These are phyloP conservation scores for Contarinia nasturtii DNA, from an alignment of 1,140 invertebrate species.

Conservation along the genomic window DNA sequence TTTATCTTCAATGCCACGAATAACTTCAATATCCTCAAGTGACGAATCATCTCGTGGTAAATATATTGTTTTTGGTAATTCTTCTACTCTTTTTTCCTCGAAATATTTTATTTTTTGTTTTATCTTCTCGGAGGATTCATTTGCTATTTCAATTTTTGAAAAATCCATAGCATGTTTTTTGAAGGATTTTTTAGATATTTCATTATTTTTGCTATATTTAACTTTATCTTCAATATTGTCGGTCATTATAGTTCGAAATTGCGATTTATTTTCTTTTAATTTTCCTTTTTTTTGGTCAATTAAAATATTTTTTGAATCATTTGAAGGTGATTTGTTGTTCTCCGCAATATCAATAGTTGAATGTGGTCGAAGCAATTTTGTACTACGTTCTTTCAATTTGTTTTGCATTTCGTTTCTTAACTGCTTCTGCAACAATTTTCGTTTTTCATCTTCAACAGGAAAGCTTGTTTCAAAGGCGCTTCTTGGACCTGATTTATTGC, in stretches of 20 bases:
- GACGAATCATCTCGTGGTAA: slow-evolving; percentile 31
- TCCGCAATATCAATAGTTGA: slow-evolving; percentile 44
- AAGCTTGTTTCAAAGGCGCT: slow-evolving; percentile 8
- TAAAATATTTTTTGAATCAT: too few species aligned
- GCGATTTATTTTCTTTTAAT: too few species aligned
- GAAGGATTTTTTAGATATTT: too few species aligned
- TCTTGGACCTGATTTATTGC: background rate
- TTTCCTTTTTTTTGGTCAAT: too few species aligned
- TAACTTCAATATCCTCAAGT: slow-evolving; percentile 23
- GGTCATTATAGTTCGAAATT: too few species aligned
- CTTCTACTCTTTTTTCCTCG: slow-evolving; percentile 36
- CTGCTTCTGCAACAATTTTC: slow-evolving; percentile 42
- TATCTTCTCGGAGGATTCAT: slow-evolving; percentile 30
- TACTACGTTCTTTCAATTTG: slow-evolving; percentile 27
- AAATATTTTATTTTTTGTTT: slow-evolving; percentile 61
- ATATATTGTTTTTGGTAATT: slow-evolving; percentile 28
- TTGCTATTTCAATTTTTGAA: too few species aligned
- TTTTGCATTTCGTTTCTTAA: slow-evolving; percentile 52
- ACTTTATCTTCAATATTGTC: too few species aligned
- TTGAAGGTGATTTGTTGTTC: too few species aligned
- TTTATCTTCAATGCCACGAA: slow-evolving; percentile 18
- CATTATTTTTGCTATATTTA: background rate
- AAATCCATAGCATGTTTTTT: too few species aligned
- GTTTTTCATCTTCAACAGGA: slow-evolving; percentile 52
- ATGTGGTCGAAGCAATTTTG: slow-evolving; percentile 28